Evolutionary conservation across 2,888 invertebrate species (phyloP), one percentile per base, ranked within the genome.

Genomic region (Polymixis flavicincta): DNA sequence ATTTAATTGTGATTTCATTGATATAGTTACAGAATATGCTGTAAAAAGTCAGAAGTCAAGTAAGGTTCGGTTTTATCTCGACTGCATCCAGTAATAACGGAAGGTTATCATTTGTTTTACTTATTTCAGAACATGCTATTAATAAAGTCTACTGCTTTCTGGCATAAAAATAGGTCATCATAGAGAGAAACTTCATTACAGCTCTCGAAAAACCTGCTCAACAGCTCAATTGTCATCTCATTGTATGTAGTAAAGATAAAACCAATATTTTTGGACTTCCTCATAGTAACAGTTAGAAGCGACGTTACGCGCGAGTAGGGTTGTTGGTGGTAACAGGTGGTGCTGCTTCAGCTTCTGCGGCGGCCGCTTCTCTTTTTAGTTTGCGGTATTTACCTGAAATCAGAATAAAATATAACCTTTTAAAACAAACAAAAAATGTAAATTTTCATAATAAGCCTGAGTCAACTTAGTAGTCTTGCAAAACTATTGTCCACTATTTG

Each of bases 341-440:
- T 70, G 94, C 96, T 61, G 93, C 93, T 61, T 94, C 95, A 1
- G 93, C 95, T 45, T 95, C 95, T 17, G 94, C 95, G 14, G 95
- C 94, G 4, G 95, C 96, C 3, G 95, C 97, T 86, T 97, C 97
- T 74, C 97, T 96, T 90, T 97, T 97, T 77, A 98, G 94, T 90
- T 97, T 97, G 82, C 97, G 96, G 82, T 97, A 96, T 97, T 98
- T 98, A 88, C 95, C 98, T 98, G 91, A 93, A 84, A 70, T 73
- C 2, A 22, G 6, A 64, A 65, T 17, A 11, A 28, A n/a, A 32
- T 32, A 14, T 11, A n/a, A n/a, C 25, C 19, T 48, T 48, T 48
- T 22, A 55, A 55, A 17, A 11, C 22, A 32, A 32, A 17, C n/a
- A n/a, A 32, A 17, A 66, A 17, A 48, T 48, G 6, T 65, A n/a